Evolutionary conservation across 2,113 vertebrate species (phyloP).

Genomic region (Notiomystis cincta): DNA sequence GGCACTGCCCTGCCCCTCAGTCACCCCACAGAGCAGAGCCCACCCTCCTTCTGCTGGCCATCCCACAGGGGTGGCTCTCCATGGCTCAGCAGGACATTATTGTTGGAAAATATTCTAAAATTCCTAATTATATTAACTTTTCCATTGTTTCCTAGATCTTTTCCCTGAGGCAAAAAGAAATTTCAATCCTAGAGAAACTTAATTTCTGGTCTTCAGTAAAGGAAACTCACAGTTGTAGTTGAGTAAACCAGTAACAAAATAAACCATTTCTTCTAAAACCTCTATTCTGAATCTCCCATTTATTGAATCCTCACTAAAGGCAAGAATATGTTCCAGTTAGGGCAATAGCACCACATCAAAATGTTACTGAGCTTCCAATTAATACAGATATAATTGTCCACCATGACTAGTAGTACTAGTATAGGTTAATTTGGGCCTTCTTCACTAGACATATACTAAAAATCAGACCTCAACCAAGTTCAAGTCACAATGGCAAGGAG

Average conservation of each 20-base stretch:
- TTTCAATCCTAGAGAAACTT: background rate
- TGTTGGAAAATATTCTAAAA: background rate
- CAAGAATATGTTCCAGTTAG: background rate
- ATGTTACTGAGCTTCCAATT: background rate
- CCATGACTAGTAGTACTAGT: background rate
- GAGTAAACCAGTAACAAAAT: background rate
- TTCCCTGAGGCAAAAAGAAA: background rate
- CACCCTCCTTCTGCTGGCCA: rapidly evolving
- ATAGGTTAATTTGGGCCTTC: background rate
- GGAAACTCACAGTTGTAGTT: rapidly evolving
- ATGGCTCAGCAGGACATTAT: background rate
- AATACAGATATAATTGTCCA: background rate
- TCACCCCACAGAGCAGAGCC: rapidly evolving
- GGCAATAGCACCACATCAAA: background rate
- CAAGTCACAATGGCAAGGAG: background rate
- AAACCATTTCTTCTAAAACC: background rate
- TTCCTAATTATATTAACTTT: background rate
- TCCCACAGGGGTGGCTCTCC: background rate
- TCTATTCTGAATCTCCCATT: background rate
- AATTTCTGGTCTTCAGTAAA: background rate
- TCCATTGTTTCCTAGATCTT: background rate
- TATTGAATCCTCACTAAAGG: background rate
- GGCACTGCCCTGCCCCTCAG: background rate
- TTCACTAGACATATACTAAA: background rate
- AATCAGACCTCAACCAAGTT: background rate